These are phyloP conservation scores for Anabas testudineus DNA, from an alignment of 2,797 vertebrate genomes.

Conservation along the genomic window DNA sequence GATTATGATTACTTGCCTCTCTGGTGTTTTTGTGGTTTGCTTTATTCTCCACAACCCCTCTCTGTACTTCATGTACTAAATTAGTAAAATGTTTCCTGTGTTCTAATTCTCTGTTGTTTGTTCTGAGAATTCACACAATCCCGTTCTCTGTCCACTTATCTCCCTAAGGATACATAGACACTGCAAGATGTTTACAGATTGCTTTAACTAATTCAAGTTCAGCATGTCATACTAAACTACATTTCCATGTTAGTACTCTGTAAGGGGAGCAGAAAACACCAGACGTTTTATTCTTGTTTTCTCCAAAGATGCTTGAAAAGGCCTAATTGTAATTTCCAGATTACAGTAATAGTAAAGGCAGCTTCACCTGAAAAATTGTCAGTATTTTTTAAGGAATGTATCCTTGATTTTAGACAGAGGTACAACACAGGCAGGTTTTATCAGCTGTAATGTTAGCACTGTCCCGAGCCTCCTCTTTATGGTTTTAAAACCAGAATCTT, in stretches of 20 bases:
- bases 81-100: slow-evolving; percentile 35
- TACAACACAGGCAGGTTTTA: background rate
- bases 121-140: slow-evolving; percentile 26
- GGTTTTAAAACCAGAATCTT: background rate
- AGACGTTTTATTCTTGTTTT: slow-evolving; percentile 12
- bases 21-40: slow-evolving; percentile 8
- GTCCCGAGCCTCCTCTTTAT: no score
- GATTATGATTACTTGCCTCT: slow-evolving; percentile 60
- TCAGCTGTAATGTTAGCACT: no score
- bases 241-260: background rate
- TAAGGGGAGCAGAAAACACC: background rate
- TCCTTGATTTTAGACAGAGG: background rate
- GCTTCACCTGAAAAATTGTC: background rate
- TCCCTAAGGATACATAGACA: slow-evolving; percentile 28
- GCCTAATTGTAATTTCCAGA: background rate
- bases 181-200: slow-evolving; percentile 8
- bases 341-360: background rate
- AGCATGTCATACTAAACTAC: slow-evolving; percentile 3
- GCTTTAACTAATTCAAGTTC: slow-evolving; percentile 27
- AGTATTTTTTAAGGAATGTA: background rate
- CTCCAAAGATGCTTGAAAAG: background rate
- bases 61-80: slow-evolving; percentile 27
- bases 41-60: slow-evolving; percentile 17
- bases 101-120: slow-evolving; percentile 36
- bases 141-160: slow-evolving; percentile 19